Percentiles rank a stretch among this genome's conserved stretches.
phyloP scores from a whole-genome alignment of 2,113 vertebrate species.

The Oxyura jamaicensis region DNA sequence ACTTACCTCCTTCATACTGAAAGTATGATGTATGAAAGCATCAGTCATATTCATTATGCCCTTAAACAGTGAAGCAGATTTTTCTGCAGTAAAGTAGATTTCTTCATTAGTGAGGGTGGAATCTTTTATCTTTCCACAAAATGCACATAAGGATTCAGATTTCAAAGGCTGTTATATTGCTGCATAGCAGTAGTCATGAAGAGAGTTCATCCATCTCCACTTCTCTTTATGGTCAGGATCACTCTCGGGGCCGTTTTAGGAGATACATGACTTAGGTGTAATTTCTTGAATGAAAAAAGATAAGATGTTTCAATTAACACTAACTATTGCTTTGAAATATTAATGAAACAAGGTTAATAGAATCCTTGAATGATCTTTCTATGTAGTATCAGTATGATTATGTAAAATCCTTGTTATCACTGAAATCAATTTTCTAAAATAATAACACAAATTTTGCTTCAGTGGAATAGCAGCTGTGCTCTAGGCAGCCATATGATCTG shows the following conservation, averaged over 20 bases:
- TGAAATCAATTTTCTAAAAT: background rate
- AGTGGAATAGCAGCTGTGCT: background rate
- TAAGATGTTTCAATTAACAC: background rate
- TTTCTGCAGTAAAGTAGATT: background rate
- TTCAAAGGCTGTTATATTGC: background rate
- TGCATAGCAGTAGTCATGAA: background rate
- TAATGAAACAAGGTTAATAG: background rate
- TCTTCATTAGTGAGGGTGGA: background rate
- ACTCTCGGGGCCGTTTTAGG: background rate
- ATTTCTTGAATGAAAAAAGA: background rate
- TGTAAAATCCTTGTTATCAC: background rate
- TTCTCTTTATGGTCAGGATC: background rate
- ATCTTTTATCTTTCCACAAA: background rate
- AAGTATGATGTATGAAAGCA: background rate
- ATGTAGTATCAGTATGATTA: background rate
- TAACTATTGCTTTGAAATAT: background rate
- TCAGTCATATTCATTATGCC: background rate
- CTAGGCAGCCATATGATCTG: background rate
- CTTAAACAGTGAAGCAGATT: background rate
- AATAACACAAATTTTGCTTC: background rate
- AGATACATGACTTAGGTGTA: background rate
- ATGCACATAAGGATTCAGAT: background rate
- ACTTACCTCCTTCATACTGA: background rate
- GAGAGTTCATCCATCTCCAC: background rate
- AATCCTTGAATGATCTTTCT: background rate